Evolutionary conservation across 2,113 vertebrate genomes (phyloP).

Genomic region (Leptobrachium ailaonicum): DNA sequence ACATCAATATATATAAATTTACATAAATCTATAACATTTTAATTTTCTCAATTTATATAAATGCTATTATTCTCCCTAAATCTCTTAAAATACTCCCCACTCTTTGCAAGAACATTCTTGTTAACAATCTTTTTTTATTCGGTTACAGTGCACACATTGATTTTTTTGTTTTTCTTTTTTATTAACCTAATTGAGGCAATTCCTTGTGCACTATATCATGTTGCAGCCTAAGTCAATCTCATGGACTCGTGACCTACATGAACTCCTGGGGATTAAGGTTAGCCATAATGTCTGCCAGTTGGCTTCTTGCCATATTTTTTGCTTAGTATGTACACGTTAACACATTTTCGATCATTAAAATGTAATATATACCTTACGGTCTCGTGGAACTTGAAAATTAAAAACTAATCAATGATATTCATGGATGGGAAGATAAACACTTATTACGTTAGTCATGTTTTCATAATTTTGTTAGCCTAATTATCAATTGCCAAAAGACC

Average conservation of each 20-base stretch:
- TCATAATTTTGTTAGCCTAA: neutral
- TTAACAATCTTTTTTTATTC: neutral
- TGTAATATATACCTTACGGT: neutral
- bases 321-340: neutral
- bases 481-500: neutral
- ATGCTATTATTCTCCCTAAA: too few species aligned
- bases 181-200: slow-evolving; percentile 29
- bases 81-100: too few species aligned
- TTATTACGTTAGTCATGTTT: neutral
- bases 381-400: neutral
- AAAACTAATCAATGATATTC: neutral
- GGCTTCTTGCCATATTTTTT: neutral
- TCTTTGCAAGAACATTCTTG: neutral
- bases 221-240: slow-evolving; percentile 19
- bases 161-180: slow-evolving; percentile 19
- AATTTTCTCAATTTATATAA: too few species aligned
- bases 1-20: too few species aligned
- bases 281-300: slow-evolving; percentile 20
- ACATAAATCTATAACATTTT: too few species aligned
- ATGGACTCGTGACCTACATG: slow-evolving; percentile 9
- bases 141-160: slow-evolving; percentile 13
- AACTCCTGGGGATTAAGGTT: slow-evolving; percentile 25
- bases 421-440: neutral
- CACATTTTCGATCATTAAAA: slow-evolving; percentile 4
- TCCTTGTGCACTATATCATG: slow-evolving; percentile 26